Evolutionary conservation across 2,797 vertebrate species (phyloP).

Genomic region (Garrulus glandarius): DNA sequence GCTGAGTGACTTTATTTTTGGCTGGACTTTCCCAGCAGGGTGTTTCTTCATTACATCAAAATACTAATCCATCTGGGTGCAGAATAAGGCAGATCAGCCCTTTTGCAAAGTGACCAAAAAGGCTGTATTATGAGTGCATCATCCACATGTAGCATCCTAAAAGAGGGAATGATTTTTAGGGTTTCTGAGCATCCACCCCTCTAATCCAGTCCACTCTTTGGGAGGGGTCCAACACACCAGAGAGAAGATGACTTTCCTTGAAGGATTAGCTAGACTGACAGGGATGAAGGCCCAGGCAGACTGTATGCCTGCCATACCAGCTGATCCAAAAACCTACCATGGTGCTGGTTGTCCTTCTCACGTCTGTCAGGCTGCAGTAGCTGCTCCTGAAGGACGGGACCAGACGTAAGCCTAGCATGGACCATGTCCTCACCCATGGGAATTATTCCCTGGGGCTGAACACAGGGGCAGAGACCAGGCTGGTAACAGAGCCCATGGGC

Average conservation of each 20-base stretch:
- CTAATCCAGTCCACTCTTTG: background rate
- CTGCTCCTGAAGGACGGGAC: background rate
- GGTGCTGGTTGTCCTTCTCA: background rate
- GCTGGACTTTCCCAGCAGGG: slow-evolving; percentile 13
- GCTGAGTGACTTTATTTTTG: background rate
- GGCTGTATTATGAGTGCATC: background rate
- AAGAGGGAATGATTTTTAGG: background rate
- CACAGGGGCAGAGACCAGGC: accelerated
- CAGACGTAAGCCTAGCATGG: accelerated
- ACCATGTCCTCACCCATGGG: background rate
- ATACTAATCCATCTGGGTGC: background rate
- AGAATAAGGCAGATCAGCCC: background rate
- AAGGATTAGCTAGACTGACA: background rate
- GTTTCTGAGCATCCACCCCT: background rate
- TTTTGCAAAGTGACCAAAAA: background rate
- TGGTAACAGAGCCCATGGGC: background rate
- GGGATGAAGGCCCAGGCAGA: background rate
- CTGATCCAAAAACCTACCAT: background rate
- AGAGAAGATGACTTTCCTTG: background rate
- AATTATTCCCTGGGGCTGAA: accelerated
- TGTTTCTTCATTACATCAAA: slow-evolving; percentile 43
- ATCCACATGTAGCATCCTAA: background rate
- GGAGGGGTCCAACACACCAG: background rate
- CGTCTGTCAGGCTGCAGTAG: background rate
- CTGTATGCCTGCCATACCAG: accelerated